Conservation (phyloP, 2,888 invertebrate species). For the Nebria salina region DNA sequence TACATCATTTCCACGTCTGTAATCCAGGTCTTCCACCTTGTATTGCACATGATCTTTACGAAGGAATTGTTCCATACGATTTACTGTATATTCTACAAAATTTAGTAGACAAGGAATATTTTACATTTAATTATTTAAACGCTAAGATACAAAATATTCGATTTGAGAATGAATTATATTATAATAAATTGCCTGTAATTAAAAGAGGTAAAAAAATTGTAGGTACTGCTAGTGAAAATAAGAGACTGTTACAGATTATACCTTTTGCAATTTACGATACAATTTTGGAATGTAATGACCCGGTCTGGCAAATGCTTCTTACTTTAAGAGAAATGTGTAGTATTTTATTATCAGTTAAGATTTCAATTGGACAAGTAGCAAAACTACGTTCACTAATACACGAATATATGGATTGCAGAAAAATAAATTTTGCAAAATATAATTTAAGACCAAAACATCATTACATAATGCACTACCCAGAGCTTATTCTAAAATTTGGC, state of each 20-base stretch:
- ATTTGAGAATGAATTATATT: slow-evolving; percentile 21
- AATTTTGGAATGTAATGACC: slow-evolving; percentile 13
- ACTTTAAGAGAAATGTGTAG: too few species aligned
- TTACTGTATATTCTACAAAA: slow-evolving; percentile 48
- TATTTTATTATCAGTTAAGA: background rate
- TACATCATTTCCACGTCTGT: too few species aligned
- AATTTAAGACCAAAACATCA: too few species aligned
- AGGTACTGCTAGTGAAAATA: slow-evolving; percentile 24
- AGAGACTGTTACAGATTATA: slow-evolving; percentile 20
- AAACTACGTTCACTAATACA: background rate
- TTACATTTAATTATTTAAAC: slow-evolving; percentile 43
- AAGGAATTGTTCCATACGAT: slow-evolving; percentile 49
- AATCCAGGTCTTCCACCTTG: too few species aligned
- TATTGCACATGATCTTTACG: slow-evolving; percentile 49
- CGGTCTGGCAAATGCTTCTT: slow-evolving; percentile 11
- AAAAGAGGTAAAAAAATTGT: slow-evolving; percentile 35
- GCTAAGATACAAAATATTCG: slow-evolving; percentile 27
- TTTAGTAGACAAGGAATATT: slow-evolving; percentile 44
- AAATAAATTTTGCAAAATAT: too few species aligned
- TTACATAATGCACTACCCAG: too few species aligned
- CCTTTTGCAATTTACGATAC: slow-evolving; percentile 19
- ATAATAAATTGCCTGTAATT: slow-evolving; percentile 27
- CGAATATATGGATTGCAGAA: too few species aligned
- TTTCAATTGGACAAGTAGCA: slow-evolving; percentile 23
- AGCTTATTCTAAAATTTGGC: too few species aligned